Evolutionary conservation across 2,113 vertebrate genomes (phyloP).

Genomic region (Ceuthmochares aereus): DNA sequence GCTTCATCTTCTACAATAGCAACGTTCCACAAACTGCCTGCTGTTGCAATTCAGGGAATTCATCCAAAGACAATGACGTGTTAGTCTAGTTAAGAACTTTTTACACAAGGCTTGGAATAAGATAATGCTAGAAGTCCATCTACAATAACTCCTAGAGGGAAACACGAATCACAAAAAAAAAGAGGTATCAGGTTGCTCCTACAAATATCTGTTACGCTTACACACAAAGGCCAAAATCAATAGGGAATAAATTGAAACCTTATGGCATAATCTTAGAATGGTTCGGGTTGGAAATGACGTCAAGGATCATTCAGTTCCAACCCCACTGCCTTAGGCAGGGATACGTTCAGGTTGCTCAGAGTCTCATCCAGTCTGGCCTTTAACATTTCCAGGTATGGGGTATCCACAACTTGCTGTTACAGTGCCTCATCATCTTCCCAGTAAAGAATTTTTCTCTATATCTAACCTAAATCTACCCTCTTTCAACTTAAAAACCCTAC

Average conservation of each 20-base stretch:
- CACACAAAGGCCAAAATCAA: not conserved
- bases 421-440: no score
- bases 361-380: no score
- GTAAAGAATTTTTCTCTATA: no score
- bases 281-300: no score
- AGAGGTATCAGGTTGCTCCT: not conserved
- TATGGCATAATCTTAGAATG: not conserved
- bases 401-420: no score
- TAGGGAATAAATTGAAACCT: not conserved
- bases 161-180: not conserved
- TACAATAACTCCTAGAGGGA: not conserved
- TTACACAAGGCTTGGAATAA: not conserved
- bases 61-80: not conserved
- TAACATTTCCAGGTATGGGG: no score
- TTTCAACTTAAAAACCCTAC: no score
- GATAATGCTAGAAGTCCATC: not conserved
- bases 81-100: not conserved
- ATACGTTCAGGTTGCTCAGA: no score
- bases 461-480: no score
- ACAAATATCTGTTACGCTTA: not conserved
- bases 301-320: no score
- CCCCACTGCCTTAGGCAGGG: no score
- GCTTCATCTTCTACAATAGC: not conserved
- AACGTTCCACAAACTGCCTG: not conserved
- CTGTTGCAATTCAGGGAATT: not conserved